These are phyloP conservation scores for Trogon melanurus DNA, from an alignment of 2,113 vertebrate genomes.

Conservation along the genomic window DNA sequence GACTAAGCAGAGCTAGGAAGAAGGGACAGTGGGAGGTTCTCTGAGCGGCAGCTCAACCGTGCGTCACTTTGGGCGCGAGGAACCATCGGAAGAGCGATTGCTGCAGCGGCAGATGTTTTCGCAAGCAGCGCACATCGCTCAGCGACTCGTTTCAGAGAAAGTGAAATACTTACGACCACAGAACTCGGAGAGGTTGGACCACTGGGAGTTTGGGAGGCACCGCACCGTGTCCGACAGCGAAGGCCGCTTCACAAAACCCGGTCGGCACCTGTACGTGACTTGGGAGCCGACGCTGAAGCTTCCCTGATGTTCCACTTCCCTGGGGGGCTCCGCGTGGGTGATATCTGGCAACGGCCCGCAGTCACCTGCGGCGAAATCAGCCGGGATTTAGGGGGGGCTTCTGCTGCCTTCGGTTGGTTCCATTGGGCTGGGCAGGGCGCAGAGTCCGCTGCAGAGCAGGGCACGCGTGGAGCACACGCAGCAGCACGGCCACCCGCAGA, in stretches of 20 bases:
- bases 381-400: accelerated
- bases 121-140: accelerated
- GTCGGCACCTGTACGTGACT: accelerated
- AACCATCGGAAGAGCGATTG: background rate
- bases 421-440: accelerated
- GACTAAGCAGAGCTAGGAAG: background rate
- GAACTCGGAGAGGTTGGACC: background rate
- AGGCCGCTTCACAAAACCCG: background rate
- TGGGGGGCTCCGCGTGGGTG: background rate
- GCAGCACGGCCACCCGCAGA: background rate
- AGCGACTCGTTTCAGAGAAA: accelerated
- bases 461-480: background rate
- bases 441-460: background rate
- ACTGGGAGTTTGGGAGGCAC: background rate
- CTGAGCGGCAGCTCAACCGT: accelerated
- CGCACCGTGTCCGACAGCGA: accelerated
- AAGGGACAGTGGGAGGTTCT: background rate
- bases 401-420: background rate
- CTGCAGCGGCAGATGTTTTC: accelerated
- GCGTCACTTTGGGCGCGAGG: accelerated
- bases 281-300: background rate
- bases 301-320: accelerated
- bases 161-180: background rate
- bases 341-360: background rate
- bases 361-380: background rate